Percentiles rank a stretch among this genome's conserved stretches.
Conservation (phyloP, 1,140 invertebrate genomes). For the Drosophila willistoni region DNA sequence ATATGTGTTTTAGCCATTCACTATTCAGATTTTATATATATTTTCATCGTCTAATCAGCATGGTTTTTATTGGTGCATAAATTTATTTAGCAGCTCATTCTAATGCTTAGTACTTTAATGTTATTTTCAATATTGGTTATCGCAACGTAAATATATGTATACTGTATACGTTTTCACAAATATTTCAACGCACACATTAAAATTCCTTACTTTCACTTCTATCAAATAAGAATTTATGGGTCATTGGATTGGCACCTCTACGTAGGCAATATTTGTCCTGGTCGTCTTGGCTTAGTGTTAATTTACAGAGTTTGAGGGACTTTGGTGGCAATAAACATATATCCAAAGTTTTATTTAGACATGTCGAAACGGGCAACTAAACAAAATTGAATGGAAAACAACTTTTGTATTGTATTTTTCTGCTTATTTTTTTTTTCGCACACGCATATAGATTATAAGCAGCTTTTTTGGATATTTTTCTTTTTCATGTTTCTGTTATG, state of each 20-base stretch:
- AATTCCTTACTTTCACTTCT: conserved; percentile 21
- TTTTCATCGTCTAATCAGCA: background rate
- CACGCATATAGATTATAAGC: conserved; percentile 8
- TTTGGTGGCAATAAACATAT: conserved; percentile 1
- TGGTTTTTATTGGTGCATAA: background rate
- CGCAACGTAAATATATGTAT: background rate
- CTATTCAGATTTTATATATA: background rate
- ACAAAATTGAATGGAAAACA: conserved; percentile 18
- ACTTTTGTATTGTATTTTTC: background rate
- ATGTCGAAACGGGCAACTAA: conserved; percentile 28
- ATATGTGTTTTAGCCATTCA: background rate
- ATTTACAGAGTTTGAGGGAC: background rate
- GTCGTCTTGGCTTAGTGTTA: background rate
- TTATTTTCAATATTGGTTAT: conserved; percentile 19
- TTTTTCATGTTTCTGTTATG: background rate
- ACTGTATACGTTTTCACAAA: conserved; percentile 14
- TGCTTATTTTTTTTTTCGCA: conserved; percentile 9
- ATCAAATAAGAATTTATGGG: conserved; percentile 11
- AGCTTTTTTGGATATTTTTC: conserved; percentile 22
- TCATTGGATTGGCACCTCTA: background rate
- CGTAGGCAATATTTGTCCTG: conserved; percentile 10
- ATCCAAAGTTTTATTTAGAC: conserved; percentile 1
- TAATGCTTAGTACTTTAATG: conserved; percentile 24
- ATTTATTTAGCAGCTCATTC: conserved; percentile 25
- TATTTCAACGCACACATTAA: conserved; percentile 21